Evolutionary conservation across 1,140 invertebrate genomes (phyloP), one percentile per base, ranked within the genome.

Genomic region (Anthonomus grandis): DNA sequence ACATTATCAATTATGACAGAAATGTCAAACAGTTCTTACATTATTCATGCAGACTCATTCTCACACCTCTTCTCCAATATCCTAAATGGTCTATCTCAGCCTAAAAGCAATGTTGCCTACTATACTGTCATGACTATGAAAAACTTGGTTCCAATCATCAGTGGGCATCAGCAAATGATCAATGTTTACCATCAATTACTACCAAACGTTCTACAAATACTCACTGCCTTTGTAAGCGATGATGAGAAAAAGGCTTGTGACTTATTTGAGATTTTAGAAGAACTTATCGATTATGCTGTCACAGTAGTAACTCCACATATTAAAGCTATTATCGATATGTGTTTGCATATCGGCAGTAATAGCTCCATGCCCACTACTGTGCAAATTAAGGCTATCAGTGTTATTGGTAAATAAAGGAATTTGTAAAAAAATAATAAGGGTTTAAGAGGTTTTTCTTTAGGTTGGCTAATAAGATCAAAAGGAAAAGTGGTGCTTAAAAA

Each of bases 241-340:
- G 78, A 87, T 66, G 78, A 80, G 3, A 78, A 77, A 56, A 41
- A 78, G 71, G 79, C 86, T 62, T 73, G 78, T 58, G 77, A 84
- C 56, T 77, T 81, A 2, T 80, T 91, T 59, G 86, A 89, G 66
- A 73, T 91, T 10, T 77, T 90, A 51, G 86, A 91, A 68, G 83
- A 84, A 59, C 73, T 91, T 41, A 77, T 84, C 25, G 87, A 91
- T 62, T 82, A 78, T 68, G 82, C 83, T 54, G 76, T 86, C 6
- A 64, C 70, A 59, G 78, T 86, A 36, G 69, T 90, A 56, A 75
- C 81, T 2, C 83, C 83, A 13, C 81, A 87, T 66, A 70, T 90
- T 0, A 84, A 83, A 71, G 62, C 74, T 13, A 70, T 89, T 2
- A 68, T 90, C 4, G 79, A 83, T 19, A 81, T 89, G 64, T 89